Conservation (phyloP, 2,113 vertebrate species). For the Stomatorhinus ivindoensis region DNA sequence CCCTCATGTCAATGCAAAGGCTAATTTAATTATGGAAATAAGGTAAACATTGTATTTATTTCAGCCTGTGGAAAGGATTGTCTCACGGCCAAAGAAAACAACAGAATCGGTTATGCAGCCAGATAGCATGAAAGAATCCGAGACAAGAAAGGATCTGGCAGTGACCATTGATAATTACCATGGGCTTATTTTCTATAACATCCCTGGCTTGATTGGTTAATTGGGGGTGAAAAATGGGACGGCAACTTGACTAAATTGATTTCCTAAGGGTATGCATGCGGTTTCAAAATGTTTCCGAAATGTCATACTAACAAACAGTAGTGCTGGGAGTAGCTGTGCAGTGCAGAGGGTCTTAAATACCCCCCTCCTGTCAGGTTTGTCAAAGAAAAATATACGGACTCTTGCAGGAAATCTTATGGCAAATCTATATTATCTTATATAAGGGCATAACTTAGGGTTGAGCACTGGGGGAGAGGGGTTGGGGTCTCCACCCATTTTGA, state of each 20-base stretch:
- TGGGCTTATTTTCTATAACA: neutral
- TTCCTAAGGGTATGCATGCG: neutral
- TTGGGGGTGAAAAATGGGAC: neutral
- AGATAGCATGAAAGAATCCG: neutral
- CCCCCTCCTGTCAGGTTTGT: neutral
- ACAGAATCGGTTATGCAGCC: neutral
- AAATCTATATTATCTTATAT: neutral
- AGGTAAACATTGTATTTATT: neutral
- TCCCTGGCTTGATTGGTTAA: neutral
- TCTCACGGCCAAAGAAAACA: neutral
- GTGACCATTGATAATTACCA: neutral
- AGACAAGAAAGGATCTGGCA: neutral
- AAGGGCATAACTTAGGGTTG: neutral
- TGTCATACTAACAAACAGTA: neutral
- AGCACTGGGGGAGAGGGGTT: neutral
- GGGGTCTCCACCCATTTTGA: neutral
- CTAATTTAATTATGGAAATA: conserved; percentile 6
- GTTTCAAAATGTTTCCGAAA: neutral
- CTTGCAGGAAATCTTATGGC: neutral
- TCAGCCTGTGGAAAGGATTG: neutral
- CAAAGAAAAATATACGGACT: neutral
- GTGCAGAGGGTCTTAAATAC: neutral
- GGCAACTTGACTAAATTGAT: neutral
- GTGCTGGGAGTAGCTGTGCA: neutral
- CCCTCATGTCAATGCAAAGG: conserved; percentile 3